Percentiles rank a stretch among this genome's conserved stretches.
These are phyloP conservation scores for Cetoscarus ocellatus DNA, from an alignment of 2,797 vertebrate species.

Conservation along the genomic window DNA sequence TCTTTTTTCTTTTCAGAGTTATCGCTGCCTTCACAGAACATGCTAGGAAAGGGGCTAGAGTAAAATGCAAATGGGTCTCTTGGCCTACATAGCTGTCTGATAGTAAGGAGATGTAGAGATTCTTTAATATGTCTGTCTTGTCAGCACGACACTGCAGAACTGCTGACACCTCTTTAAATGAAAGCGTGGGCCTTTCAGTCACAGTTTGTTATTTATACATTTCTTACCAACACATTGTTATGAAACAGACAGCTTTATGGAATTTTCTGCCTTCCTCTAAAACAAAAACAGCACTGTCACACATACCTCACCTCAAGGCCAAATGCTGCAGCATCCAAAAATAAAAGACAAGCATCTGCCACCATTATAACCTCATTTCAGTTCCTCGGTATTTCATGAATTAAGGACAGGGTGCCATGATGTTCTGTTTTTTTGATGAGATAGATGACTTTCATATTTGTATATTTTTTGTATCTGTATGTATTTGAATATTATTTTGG, in stretches of 20 bases:
- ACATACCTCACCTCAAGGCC: slow-evolving; percentile 18
- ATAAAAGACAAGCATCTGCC: slow-evolving; percentile 14
- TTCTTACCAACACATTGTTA: too few species aligned
- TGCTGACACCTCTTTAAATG: slow-evolving; percentile 65
- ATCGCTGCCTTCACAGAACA: slow-evolving; percentile 65
- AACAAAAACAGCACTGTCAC: slow-evolving; percentile 32
- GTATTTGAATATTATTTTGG: too few species aligned
- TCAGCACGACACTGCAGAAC: slow-evolving; percentile 66
- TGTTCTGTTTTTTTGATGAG: too few species aligned
- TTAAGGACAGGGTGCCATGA: too few species aligned
- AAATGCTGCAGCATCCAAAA: slow-evolving; percentile 35
- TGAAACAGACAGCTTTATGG: background rate
- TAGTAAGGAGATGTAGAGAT: slow-evolving; percentile 69
- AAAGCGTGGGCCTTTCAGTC: slow-evolving; percentile 42
- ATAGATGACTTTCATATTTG: too few species aligned
- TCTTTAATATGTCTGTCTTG: slow-evolving; percentile 69
- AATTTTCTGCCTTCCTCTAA: slow-evolving; percentile 2
- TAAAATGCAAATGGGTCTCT: slow-evolving; percentile 81
- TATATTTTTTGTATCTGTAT: too few species aligned
- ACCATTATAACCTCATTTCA: slow-evolving; percentile 26
- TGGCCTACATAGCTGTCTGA: slow-evolving; percentile 78
- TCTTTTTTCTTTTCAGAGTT: slow-evolving; percentile 38
- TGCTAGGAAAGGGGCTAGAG: slow-evolving; percentile 51
- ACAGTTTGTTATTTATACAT: slow-evolving; percentile 27
- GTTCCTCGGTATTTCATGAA: slow-evolving; percentile 5